Evolutionary conservation across 2,113 vertebrate species (phyloP), one percentile per base, ranked within the genome.

Genomic region (Anseranas semipalmata): DNA sequence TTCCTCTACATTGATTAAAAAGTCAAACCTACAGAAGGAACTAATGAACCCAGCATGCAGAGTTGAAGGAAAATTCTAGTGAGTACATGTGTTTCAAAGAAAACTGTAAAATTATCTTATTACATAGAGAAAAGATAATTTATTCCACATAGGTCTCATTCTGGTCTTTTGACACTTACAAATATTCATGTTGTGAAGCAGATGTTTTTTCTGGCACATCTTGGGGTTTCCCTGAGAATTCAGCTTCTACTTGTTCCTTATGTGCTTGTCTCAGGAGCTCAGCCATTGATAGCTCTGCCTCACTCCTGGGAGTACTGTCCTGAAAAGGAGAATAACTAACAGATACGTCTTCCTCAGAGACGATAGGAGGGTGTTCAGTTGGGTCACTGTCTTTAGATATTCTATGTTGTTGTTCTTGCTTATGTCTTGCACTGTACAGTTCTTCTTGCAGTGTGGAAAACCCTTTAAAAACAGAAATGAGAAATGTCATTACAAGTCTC

Each of bases 391-490:
- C 96, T 91, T 97, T 95, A 17, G 96, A 79, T 17, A 95, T 72
- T 37, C 87, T 89, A 6, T 97, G 98, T 15, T 98, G 97, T 13
- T 97, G 96, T 18, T 98, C 95, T 70, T 88, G 92, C 82, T 97
- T 97, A 19, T 94, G 95, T 48, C 96, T 98, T 9, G 98, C 97
- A 50, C 98, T 98, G 94, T 98, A 98, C 14, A 99, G 96, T 81
- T 99, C 99, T 84, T 99, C 99, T 27, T 98, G 99, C 76, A 99
- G 98, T 8, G 98, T 98, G 75, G 99, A 99, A 97, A 99, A 99
- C 52, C 99, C 99, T 97, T 60, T 98, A 65, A 27, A 53, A 45
- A 52, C 7, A 77, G 22, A 86, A 78, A 80, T 5, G 22, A 87
- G 21, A 76, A 65, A 68, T 4, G 20, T 8, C 3, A 3, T 71